Base-by-base conservation (phyloP, 2,113 vertebrate genomes). In the Miniopterus natalensis region DNA sequence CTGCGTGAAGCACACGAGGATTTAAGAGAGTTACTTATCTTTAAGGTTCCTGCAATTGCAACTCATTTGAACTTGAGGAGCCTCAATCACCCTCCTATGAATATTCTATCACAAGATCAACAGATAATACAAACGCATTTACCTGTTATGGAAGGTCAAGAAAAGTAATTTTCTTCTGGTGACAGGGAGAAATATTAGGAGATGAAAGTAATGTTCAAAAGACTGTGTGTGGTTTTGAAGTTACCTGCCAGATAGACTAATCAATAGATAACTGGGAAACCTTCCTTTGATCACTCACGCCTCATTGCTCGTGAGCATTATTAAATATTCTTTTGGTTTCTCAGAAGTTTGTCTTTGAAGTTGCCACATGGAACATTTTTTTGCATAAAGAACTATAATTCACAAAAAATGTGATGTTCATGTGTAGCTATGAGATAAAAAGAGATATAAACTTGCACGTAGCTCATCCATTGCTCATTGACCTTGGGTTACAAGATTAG, bases 271-370 rank as follows among this genome's bases (percentile, higher is more conserved):
- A 88, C 71, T 73, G 36, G 6, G 10, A 96, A 95, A 66, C 51
- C 66, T 96, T 84, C 80, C 84, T 97, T 95, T 97, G 80, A 93
- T 94, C 93, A 94, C 89, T 95, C 90, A 65, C 68, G 84, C 79
- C 79, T 93, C 84, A 79, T 15, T 84, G 71, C 75, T 90, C 83
- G 75, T 21, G 68, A 96, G 80, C 65, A 93, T 84, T 89, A 94
- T 96, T 93, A 96, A 94, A 80, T 94, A 96, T 96, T 96, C 89
- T 97, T 94, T 96, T 94, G 42, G 78, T 94, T 93, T 90, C 79
- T 95, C 71, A 86, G 70, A 31, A 88, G 86, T 61, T 49, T 88
- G 40, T 70, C 84, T 97, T 87, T 95, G 93, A 97, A 97, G 90
- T 95, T 95, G 42, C 23, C 77, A 96, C 61, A 92, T 27, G 36